These are phyloP conservation scores for Charadrius vociferus DNA, from an alignment of 2,113 vertebrate genomes.

Conservation along the genomic window DNA sequence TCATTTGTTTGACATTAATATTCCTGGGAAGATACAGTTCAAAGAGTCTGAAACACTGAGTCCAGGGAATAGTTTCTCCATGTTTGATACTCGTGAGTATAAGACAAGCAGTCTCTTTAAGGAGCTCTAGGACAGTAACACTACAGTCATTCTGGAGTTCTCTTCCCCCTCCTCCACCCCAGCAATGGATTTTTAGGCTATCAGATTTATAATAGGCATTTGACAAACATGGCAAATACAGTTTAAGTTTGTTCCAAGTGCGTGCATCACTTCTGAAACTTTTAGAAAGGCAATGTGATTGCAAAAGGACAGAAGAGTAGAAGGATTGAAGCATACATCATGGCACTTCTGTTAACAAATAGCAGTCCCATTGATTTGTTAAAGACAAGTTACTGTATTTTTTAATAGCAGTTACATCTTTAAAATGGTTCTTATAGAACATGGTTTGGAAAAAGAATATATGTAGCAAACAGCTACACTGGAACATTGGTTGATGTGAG, in stretches of 20 bases:
- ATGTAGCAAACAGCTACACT: not conserved
- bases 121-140: not conserved
- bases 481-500: not conserved
- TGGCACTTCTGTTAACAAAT: not conserved
- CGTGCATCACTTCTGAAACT: not conserved
- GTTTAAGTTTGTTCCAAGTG: not conserved
- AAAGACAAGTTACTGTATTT: not conserved
- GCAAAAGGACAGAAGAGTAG: not conserved
- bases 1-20: conserved; percentile 94
- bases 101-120: not conserved
- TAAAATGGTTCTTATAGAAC: not conserved
- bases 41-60: conserved; percentile 93
- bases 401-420: not conserved
- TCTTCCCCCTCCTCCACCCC: not conserved
- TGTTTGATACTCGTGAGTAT: conserved; percentile 92
- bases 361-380: not conserved
- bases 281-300: not conserved
- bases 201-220: not conserved
- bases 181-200: not conserved
- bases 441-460: not conserved
- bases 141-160: not conserved
- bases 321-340: not conserved
- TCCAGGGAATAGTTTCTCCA: conserved; percentile 85
- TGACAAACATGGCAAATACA: not conserved
- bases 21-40: conserved; percentile 95